Base-by-base conservation (phyloP, 2,797 vertebrate genomes). In the Craterocephalus amniculus region DNA sequence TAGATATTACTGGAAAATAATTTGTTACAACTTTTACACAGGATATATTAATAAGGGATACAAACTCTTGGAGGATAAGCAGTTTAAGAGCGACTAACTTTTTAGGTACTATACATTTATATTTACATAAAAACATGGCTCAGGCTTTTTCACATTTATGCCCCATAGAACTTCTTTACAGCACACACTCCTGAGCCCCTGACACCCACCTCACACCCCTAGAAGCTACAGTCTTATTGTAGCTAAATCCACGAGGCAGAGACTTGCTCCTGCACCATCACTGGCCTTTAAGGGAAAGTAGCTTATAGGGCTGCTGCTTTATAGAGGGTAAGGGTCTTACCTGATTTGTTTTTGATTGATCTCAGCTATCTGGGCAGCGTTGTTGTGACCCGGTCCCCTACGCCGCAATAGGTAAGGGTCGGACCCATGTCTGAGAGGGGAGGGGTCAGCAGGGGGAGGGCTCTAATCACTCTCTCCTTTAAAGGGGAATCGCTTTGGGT, bases 331-430 rank as follows among this genome's bases (percentile, higher is more conserved):
- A 95, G 93, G 92, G 93, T 93, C 93, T 95, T 97, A 99, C 97
- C 95, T 96, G 95, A 96, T 99, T 96, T 99, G 96, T 99, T 98
- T 99, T 97, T 99, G 97, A 98, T 99, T 99, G 96, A 98, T 98
- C 97, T 99, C 97, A 99, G 97, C 97, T 99, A 99, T 99, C 97
- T 98, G 96, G 97, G 97, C 97, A 99, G 97, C 97, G 96, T 98
- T 97, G 97, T 97, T 97, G 96, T 99, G 97, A 97, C 96, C 97
- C 96, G 96, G 96, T 95, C 97, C 96, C 97, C 97, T 95, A 96
- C 97, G 95, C 95, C 96, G 94, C 97, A 98, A 99, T 99, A 99
- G 97, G 97, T 99, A 99, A 99, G 97, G 97, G 97, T 95, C 95
- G 96, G 93, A 97, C 96, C 96, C 96, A 96, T 96, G 97, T 96